Evolutionary conservation across 2,888 invertebrate species (phyloP).

Genomic region (Agriopis marginaria): DNA sequence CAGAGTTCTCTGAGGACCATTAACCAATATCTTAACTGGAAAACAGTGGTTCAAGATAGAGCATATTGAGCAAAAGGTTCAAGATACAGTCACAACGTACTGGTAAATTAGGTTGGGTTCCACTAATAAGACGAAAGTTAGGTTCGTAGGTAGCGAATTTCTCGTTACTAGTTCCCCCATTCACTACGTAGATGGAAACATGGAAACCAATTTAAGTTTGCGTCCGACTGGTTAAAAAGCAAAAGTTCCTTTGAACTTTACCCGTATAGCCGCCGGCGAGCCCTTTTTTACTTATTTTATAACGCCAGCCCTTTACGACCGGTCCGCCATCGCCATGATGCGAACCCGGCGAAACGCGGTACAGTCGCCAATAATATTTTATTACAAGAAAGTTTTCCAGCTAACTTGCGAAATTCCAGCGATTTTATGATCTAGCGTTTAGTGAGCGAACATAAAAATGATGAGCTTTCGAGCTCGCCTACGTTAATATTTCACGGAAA

Average conservation of each 20-base stretch:
- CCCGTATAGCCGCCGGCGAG: constrained; percentile 64
- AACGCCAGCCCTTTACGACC: constrained; percentile 70
- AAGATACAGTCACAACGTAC: constrained; percentile 13
- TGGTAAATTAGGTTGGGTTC: constrained; percentile 29
- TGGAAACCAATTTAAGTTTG: constrained; percentile 82
- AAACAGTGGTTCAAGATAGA: constrained; percentile 5
- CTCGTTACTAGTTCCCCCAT: constrained; percentile 74
- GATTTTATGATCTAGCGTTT: constrained; percentile 46
- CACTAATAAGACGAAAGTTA: constrained; percentile 56
- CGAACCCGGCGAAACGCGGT: constrained; percentile 56
- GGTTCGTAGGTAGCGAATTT: constrained; percentile 55
- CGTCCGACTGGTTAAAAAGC: constrained; percentile 81
- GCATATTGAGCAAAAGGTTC: constrained; percentile 2
- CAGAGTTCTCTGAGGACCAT: background rate
- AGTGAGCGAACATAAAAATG: constrained; percentile 38
- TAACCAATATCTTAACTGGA: background rate
- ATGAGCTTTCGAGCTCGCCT: constrained; percentile 29
- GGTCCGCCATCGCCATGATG: constrained; percentile 62
- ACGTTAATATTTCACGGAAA: constrained; percentile 26
- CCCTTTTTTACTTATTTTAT: constrained; percentile 76
- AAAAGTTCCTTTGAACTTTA: constrained; percentile 78
- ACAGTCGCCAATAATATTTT: constrained; percentile 60
- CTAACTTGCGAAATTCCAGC: constrained; percentile 47
- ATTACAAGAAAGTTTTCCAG: constrained; percentile 48
- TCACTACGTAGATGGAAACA: constrained; percentile 69